phyloP scores from a whole-genome alignment of 92 coral and sea anemone genomes.

The Epizoanthus scotinus region DNA sequence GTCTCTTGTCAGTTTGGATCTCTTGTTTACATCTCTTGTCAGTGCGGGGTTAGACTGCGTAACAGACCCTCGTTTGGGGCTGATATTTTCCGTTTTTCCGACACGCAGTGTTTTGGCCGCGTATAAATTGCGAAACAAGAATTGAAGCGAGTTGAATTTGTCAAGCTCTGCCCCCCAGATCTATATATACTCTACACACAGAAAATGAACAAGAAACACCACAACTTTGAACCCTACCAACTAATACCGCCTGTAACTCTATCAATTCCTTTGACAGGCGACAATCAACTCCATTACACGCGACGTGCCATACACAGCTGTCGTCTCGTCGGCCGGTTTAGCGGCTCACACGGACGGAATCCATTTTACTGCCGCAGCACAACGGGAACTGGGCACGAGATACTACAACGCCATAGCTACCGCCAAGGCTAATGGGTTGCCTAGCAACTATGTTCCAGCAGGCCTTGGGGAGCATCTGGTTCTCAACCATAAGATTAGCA shows the following conservation, averaged over 20 bases:
- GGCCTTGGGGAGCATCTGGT: conserved; percentile 6
- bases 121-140: too few species aligned
- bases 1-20: too few species aligned
- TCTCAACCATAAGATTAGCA: conserved; percentile 32
- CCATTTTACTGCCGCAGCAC: conserved; percentile 29
- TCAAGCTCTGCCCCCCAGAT: too few species aligned
- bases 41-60: too few species aligned
- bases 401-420: conserved; percentile 24
- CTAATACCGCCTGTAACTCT: not conserved
- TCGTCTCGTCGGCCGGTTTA: conserved; percentile 21
- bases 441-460: not conserved
- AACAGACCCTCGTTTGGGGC: too few species aligned
- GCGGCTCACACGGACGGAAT: conserved; percentile 24
- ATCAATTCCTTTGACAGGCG: not conserved
- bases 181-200: too few species aligned
- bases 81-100: too few species aligned
- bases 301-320: conserved; percentile 33
- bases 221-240: too few species aligned
- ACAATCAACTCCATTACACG: conserved; percentile 21
- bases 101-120: too few species aligned
- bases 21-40: too few species aligned
- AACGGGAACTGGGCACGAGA: conserved; percentile 22
- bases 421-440: conserved; percentile 13
- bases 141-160: too few species aligned
- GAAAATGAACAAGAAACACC: too few species aligned